Conservation (phyloP, 2,797 vertebrate species). For the Cephalopachus bancanus region DNA sequence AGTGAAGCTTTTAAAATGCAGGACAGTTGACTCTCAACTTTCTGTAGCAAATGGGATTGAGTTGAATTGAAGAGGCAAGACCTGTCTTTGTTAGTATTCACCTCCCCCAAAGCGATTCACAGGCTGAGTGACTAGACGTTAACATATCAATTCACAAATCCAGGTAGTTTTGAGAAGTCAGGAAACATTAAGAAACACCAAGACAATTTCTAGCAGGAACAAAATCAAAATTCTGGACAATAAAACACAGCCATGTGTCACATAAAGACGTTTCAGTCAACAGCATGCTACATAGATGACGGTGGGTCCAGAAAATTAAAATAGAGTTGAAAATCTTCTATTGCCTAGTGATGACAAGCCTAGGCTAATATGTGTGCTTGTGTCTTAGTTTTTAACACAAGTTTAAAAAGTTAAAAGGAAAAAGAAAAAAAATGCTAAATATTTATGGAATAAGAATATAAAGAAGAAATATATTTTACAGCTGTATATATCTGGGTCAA, state of each 20-base stretch:
- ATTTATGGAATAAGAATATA: too few relatives aligned
- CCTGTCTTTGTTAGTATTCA: background rate
- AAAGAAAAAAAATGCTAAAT: too few relatives aligned
- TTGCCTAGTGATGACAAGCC: background rate
- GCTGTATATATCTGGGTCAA: background rate
- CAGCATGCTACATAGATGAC: background rate
- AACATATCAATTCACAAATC: background rate
- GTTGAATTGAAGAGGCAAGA: background rate
- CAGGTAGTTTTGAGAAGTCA: background rate
- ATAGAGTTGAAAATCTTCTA: background rate
- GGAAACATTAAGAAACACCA: background rate
- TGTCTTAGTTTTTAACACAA: background rate
- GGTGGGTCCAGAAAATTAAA: background rate
- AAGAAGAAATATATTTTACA: background rate
- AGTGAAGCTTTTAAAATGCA: conserved; percentile 6
- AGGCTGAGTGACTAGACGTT: background rate
- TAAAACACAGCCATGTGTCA: background rate
- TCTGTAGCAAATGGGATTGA: background rate
- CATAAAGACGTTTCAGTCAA: background rate
- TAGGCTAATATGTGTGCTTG: background rate
- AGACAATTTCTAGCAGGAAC: conserved; percentile 3
- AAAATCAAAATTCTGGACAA: background rate
- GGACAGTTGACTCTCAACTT: background rate
- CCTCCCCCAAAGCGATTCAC: background rate
- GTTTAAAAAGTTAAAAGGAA: too few relatives aligned